phyloP scores from a whole-genome alignment of 2,113 vertebrate species.

The Varanus komodoensis region DNA sequence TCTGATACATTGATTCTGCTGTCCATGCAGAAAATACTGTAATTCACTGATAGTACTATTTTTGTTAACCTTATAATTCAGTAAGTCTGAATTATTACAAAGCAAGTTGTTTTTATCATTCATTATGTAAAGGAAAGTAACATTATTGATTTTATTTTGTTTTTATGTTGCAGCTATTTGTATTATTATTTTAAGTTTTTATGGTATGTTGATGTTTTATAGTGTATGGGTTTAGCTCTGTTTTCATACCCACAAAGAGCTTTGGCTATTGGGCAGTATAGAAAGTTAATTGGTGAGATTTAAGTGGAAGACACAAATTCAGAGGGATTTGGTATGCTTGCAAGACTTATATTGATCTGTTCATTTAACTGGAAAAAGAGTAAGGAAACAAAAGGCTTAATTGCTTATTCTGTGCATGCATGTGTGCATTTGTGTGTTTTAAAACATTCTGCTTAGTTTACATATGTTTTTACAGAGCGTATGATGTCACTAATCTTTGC shows the following conservation, averaged over 20 bases:
- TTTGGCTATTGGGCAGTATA: not conserved
- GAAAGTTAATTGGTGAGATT: not conserved
- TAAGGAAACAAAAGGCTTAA: not conserved
- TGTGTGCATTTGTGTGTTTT: not conserved
- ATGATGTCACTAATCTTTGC: not conserved
- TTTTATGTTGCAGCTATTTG: no score
- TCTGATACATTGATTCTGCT: not conserved
- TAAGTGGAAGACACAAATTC: constrained; percentile 9
- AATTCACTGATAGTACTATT: not conserved
- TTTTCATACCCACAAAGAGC: no score
- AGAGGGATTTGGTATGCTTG: not conserved
- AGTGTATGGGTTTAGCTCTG: no score
- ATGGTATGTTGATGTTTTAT: no score
- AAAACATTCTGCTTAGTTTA: not conserved
- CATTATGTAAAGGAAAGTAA: not conserved
- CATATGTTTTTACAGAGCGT: not conserved
- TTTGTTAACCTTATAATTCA: not conserved
- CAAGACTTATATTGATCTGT: not conserved
- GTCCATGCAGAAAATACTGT: not conserved
- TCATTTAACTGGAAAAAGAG: constrained; percentile 10
- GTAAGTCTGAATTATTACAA: not conserved
- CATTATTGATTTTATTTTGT: not conserved
- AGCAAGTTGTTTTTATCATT: not conserved
- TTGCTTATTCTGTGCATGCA: not conserved
- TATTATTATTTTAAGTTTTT: no score